These are phyloP conservation scores for Caenorhabditis elegans DNA, from an alignment of 1,140 invertebrate genomes.

Conservation along the genomic window WBcel235 BX284605.5:12809001-12809500, in stretches of 20 bases:
- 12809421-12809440: slow-evolving; percentile 78
- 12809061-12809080: too few species aligned
- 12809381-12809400: slow-evolving; percentile 37
- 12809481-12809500: slow-evolving; percentile 72
- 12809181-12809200: slow-evolving; percentile 36
- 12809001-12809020: slow-evolving; percentile 63
- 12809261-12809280: slow-evolving; percentile 27
- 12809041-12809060: too few species aligned
- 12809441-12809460: slow-evolving; percentile 73
- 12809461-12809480: slow-evolving; percentile 68
- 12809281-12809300: not conserved
- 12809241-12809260: slow-evolving; percentile 23
- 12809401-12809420: slow-evolving; percentile 14
- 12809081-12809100: too few species aligned
- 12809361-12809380: slow-evolving; percentile 45
- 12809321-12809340: slow-evolving; percentile 50
- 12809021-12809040: slow-evolving; percentile 55
- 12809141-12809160: slow-evolving; percentile 54
- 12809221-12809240: not conserved
- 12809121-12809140: slow-evolving; percentile 5
- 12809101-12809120: too few species aligned
- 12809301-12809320: not conserved
- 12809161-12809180: slow-evolving; percentile 34
- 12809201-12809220: slow-evolving; percentile 53
- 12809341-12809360: slow-evolving; percentile 43